Evolutionary conservation across 2,888 invertebrate genomes (phyloP).

Genomic region (Oxystoma pomonae): DNA sequence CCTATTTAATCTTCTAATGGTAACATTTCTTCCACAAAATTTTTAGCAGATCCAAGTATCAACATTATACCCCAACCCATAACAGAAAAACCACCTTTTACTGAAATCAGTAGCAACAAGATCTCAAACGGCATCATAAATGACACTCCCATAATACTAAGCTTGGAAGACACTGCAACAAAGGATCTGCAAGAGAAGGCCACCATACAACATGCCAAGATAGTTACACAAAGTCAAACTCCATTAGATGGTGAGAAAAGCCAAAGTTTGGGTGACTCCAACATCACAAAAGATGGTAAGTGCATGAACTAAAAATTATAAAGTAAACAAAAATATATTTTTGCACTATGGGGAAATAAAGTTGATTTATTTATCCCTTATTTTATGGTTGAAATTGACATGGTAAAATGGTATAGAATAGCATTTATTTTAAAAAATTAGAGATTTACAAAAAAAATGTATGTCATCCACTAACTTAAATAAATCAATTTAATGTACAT

Average conservation of each 20-base stretch:
- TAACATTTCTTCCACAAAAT: no score
- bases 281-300: conserved; percentile 1
- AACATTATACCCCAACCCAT: not conserved
- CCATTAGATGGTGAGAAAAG: conserved; percentile 14
- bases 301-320: no score
- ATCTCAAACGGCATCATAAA: conserved; percentile 23
- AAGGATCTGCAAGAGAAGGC: conserved; percentile 33
- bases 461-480: no score
- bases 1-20: no score
- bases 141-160: conserved; percentile 33
- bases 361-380: no score
- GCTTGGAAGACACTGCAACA: conserved; percentile 31
- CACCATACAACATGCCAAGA: not conserved
- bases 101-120: not conserved
- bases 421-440: no score
- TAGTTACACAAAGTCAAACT: not conserved
- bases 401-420: no score
- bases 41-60: not conserved
- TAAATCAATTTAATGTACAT: no score
- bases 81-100: not conserved
- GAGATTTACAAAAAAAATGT: no score
- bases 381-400: no score
- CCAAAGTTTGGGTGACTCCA: conserved; percentile 10
- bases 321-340: no score
- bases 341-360: no score